Percentiles rank a stretch among this genome's conserved stretches.
Evolutionary conservation across 2,113 vertebrate species (phyloP).

Genomic region (Limanda limanda): DNA sequence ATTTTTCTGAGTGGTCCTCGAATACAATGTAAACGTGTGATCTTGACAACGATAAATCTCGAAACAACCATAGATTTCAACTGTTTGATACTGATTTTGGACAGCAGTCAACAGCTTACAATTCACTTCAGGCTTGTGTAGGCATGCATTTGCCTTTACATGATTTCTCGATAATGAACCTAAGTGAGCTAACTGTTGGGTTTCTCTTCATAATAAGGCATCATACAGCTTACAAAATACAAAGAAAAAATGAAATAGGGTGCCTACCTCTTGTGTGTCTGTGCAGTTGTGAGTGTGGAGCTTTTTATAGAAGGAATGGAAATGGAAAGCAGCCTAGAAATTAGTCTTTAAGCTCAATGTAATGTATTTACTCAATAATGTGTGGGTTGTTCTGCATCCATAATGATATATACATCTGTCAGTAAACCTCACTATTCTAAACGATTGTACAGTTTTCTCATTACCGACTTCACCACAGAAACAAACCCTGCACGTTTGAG

Average conservation of each 20-base stretch:
- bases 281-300: slow-evolving; percentile 17
- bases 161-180: background rate
- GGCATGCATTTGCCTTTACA: background rate
- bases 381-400: background rate
- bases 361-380: background rate
- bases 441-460: background rate
- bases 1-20: too few species aligned
- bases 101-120: too few species aligned
- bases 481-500: background rate
- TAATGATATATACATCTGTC: background rate
- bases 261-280: slow-evolving; percentile 3
- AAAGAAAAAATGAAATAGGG: slow-evolving; percentile 28
- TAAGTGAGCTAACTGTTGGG: background rate
- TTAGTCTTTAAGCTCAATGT: background rate
- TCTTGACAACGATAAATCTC: too few species aligned
- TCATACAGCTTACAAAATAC: background rate
- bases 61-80: too few species aligned
- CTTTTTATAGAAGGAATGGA: background rate
- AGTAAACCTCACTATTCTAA: background rate
- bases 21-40: too few species aligned
- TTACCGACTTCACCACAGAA: too few species aligned
- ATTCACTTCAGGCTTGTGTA: too few species aligned
- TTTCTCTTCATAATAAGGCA: too few species aligned
- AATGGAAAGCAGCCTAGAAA: background rate
- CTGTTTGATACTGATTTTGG: too few species aligned